Evolutionary conservation across 2,797 vertebrate genomes (phyloP).

Genomic region (Sebastes trivittatus): DNA sequence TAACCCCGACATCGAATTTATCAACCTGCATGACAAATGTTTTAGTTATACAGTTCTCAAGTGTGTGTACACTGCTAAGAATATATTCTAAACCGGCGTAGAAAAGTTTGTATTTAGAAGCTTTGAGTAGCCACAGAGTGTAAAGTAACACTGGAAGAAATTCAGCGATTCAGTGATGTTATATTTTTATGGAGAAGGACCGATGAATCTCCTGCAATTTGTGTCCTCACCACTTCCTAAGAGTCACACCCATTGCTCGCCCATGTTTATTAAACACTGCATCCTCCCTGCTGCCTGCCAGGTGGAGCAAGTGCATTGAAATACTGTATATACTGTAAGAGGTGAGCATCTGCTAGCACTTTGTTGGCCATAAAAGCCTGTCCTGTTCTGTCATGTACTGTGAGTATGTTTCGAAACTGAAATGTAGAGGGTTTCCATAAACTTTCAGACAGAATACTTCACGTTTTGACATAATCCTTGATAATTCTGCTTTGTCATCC

Average conservation of each 20-base stretch:
- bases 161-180: neutral
- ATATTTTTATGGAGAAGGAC: neutral
- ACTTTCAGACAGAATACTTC: neutral
- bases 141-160: neutral
- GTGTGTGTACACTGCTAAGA: neutral
- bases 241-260: neutral
- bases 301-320: constrained; percentile 15
- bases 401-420: neutral
- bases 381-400: neutral
- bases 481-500: neutral
- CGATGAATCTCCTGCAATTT: neutral
- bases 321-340: neutral
- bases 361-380: neutral
- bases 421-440: neutral
- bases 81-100: neutral
- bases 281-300: neutral
- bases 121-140: neutral
- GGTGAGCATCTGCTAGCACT: neutral
- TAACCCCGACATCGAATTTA: neutral
- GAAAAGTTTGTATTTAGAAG: neutral
- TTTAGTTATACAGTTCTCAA: neutral
- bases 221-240: neutral
- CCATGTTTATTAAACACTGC: neutral
- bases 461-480: neutral
- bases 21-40: neutral